phyloP scores from a whole-genome alignment of 2,113 vertebrate genomes.

The Sorex fumeus region DNA sequence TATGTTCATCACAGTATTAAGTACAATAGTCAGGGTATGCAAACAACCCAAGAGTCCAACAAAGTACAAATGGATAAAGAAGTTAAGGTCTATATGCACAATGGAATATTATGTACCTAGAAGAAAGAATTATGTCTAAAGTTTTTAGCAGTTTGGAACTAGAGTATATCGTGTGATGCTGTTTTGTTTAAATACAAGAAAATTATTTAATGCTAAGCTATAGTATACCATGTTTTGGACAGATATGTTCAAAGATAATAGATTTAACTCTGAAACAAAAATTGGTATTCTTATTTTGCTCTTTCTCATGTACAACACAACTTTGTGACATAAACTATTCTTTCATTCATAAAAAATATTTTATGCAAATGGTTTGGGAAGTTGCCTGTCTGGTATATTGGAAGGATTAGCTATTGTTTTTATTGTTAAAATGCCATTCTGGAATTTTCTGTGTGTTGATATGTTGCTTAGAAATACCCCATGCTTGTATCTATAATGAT shows the following conservation, averaged over 20 bases:
- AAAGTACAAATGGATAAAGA: no score
- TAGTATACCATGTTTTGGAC: neutral
- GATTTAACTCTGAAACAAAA: neutral
- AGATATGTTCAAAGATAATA: neutral
- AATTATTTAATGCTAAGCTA: neutral
- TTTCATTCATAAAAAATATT: neutral
- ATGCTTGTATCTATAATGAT: neutral
- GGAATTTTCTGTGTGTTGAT: neutral
- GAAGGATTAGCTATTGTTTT: neutral
- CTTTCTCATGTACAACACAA: neutral
- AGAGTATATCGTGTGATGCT: no score
- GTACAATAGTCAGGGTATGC: no score
- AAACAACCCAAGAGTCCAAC: no score
- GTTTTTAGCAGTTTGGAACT: no score
- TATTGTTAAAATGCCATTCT: neutral
- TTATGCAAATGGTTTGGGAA: neutral
- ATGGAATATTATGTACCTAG: no score
- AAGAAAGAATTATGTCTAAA: no score
- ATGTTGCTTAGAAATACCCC: neutral
- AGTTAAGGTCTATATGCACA: no score
- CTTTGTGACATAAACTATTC: neutral
- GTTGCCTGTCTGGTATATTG: neutral
- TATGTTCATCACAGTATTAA: no score
- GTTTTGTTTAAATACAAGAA: no score
- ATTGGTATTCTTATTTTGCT: neutral